These are phyloP conservation scores for Macrotis lagotis DNA, from an alignment of 2,113 vertebrate species.

Conservation along the genomic window DNA sequence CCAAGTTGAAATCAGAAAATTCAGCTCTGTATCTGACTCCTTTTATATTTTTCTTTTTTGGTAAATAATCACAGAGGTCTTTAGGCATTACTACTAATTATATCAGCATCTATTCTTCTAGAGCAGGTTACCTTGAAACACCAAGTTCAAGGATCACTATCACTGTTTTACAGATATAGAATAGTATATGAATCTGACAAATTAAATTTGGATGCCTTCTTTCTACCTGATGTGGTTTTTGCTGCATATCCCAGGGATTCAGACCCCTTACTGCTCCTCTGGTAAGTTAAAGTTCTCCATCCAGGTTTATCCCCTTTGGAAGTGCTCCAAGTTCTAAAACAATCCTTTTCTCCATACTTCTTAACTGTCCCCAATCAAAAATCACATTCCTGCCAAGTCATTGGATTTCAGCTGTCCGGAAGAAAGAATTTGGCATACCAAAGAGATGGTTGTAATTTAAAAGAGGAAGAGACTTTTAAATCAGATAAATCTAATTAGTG, in stretches of 20 bases:
- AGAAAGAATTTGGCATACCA: neutral
- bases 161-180: neutral
- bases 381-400: neutral
- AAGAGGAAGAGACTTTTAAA: constrained; percentile 13
- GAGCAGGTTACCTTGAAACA: neutral
- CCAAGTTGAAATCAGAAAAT: neutral
- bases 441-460: neutral
- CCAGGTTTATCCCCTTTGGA: neutral
- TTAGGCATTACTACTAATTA: neutral
- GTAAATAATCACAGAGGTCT: neutral
- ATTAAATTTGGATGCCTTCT: neutral
- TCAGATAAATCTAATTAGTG: neutral
- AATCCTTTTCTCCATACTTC: neutral
- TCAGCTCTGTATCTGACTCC: neutral
- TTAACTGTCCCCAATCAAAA: neutral
- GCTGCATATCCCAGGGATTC: neutral
- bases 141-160: neutral
- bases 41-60: neutral
- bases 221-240: neutral
- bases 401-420: neutral
- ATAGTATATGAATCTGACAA: neutral
- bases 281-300: neutral
- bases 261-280: neutral
- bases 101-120: neutral
- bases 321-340: neutral